phyloP scores from a whole-genome alignment of 2,888 invertebrate species.

The Leptogaster cylindrica region DNA sequence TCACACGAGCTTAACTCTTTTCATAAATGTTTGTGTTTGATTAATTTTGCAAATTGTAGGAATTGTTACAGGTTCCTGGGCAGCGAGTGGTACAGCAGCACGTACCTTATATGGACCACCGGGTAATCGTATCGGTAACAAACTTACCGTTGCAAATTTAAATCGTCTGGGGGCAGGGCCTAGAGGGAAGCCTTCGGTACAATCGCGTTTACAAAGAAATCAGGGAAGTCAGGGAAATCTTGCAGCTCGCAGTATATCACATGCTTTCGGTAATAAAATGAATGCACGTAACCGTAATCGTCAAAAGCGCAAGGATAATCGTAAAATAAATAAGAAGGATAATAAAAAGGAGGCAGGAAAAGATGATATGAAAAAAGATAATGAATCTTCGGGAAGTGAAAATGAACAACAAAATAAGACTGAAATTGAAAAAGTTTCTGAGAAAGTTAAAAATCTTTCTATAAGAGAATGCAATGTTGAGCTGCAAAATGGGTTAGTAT shows the following conservation, averaged over 20 bases:
- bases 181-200: slow-evolving; percentile 46
- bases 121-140: slow-evolving; percentile 49
- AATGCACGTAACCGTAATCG: slow-evolving; percentile 48
- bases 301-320: slow-evolving; percentile 46
- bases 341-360: slow-evolving; percentile 32
- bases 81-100: slow-evolving; percentile 48
- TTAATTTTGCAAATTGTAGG: slow-evolving; percentile 53
- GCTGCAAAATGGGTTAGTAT: slow-evolving; percentile 50
- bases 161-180: slow-evolving; percentile 24
- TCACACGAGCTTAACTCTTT: slow-evolving; percentile 38
- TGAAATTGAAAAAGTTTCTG: slow-evolving; percentile 46
- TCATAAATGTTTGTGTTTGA: slow-evolving; percentile 45
- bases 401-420: slow-evolving; percentile 45
- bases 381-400: slow-evolving; percentile 6
- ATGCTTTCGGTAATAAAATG: slow-evolving; percentile 47
- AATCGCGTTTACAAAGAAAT: slow-evolving; percentile 48
- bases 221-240: slow-evolving; percentile 44
- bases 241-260: slow-evolving; percentile 44
- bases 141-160: slow-evolving; percentile 47
- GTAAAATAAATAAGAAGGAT: slow-evolving; percentile 40
- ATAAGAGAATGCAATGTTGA: slow-evolving; percentile 46
- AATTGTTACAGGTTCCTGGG: slow-evolving; percentile 55
- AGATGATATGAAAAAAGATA: slow-evolving; percentile 8
- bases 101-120: slow-evolving; percentile 50
- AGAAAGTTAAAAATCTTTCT: slow-evolving; percentile 43